Conservation (phyloP, 2,888 invertebrate species). For the Rotaria macrura region DNA sequence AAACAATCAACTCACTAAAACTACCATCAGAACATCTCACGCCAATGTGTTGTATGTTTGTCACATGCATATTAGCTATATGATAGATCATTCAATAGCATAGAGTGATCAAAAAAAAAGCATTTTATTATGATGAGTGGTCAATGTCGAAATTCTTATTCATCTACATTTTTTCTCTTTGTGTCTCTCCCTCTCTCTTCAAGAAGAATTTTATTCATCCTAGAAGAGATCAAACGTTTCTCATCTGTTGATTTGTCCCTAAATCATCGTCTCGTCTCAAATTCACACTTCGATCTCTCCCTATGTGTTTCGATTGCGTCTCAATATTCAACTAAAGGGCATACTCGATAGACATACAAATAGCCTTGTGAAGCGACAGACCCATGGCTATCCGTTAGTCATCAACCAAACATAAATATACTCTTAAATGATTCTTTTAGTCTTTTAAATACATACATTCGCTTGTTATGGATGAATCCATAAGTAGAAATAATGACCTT, state of each 20-base stretch:
- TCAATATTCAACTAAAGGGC: background rate
- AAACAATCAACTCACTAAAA: background rate
- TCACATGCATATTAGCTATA: background rate
- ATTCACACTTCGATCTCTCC: background rate
- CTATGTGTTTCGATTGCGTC: background rate
- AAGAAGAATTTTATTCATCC: background rate
- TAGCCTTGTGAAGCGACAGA: background rate
- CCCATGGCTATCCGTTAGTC: background rate
- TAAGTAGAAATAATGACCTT: background rate
- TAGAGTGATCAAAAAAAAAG: background rate
- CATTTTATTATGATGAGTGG: background rate
- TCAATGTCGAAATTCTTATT: background rate
- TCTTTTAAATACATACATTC: background rate
- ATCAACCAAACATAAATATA: background rate
- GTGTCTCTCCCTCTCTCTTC: no score
- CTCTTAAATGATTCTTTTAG: background rate
- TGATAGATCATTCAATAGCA: background rate
- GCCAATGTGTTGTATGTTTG: conserved; percentile 1
- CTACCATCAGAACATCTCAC: background rate
- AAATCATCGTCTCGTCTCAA: conserved; percentile 1
- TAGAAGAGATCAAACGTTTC: background rate
- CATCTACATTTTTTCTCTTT: background rate
- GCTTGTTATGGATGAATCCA: background rate
- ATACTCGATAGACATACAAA: background rate
- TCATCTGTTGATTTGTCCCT: background rate